phyloP scores from a whole-genome alignment of 2,113 vertebrate species.

The Setophaga kirtlandii region DNA sequence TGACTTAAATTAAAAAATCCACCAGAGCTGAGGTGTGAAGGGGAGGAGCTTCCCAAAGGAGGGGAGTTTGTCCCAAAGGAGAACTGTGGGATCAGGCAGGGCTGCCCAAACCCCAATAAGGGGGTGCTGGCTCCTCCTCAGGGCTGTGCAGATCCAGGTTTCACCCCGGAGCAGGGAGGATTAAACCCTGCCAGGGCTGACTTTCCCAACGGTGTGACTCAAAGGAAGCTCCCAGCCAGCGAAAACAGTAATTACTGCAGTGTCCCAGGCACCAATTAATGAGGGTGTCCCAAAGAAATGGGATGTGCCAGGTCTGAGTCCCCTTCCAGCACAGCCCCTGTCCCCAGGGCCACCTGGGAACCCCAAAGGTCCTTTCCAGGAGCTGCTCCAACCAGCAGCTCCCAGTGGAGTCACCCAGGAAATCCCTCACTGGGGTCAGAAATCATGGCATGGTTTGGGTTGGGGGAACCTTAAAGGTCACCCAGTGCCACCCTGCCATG shows the following conservation, averaged over 20 bases:
- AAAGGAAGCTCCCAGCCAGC: neutral
- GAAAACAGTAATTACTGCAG: conserved; percentile 27
- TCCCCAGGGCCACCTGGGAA: rapidly evolving
- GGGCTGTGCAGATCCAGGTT: rapidly evolving
- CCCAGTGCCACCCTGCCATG: no score
- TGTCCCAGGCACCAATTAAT: neutral
- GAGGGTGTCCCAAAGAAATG: rapidly evolving
- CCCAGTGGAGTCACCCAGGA: no score
- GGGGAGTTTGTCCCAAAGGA: rapidly evolving
- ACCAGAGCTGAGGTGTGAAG: neutral
- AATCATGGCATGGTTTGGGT: no score
- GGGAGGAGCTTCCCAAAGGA: no score
- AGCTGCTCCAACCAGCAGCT: no score
- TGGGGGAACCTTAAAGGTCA: no score
- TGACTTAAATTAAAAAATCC: no score
- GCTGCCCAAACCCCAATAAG: rapidly evolving
- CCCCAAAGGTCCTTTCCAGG: neutral
- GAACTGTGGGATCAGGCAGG: rapidly evolving
- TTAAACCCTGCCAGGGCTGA: neutral
- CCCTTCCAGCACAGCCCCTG: neutral
- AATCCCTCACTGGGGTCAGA: no score
- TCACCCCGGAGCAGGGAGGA: rapidly evolving
- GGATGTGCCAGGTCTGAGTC: neutral
- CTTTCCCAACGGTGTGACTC: neutral
- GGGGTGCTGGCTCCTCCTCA: rapidly evolving